Base-by-base conservation (phyloP, 1,140 invertebrate species). In the Drosophila tropicalis region DNA sequence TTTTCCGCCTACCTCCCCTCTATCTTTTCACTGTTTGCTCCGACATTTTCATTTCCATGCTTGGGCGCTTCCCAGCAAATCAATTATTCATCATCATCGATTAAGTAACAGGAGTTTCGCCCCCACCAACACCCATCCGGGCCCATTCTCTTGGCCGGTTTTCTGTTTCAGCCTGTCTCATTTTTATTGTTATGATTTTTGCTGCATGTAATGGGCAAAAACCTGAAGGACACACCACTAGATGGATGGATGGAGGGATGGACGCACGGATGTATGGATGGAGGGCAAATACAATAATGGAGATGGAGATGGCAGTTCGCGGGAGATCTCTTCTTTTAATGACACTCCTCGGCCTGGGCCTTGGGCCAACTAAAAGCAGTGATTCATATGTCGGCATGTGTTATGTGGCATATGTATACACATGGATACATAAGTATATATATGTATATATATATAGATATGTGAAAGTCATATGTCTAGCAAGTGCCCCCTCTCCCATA, bases 51-150 rank as follows among this genome's bases (percentile, higher is more conserved):
- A 87, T 87, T 87, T 87, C 84, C 84, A 89, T 87, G 83, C 84
- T 79, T 89, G 84, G 83, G 76, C 84, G 83, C 83, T 79, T 87
- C 84, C 80, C 84, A 76, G 72, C 83, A 76, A 87, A 87, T 87
- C 83, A 87, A 87, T 87, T 87, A 87, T 87, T 87, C 83, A 89
- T 87, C 83, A 87, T 87, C 83, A 87, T 87, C 83, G 83, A 87
- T 87, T 87, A 87, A 87, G 83, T 89, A 76, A 77, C 71, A 70
- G 76, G 67, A 70, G 83, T 66, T 34, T 34, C 19, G n/a, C 17
- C 15, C 54, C 9, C 5, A 22, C 34, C 41, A 15, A 10, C 60
- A 9, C 29, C 29, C 29, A 29, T 5, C 5, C 29, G 29, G 5
- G 3, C 36, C 44, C 4, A 6, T 10, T 17, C 32, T 34, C 17